Evolutionary conservation across 23 tunicate species (phyloP).

Genomic region (Phallusia fumigata): DNA sequence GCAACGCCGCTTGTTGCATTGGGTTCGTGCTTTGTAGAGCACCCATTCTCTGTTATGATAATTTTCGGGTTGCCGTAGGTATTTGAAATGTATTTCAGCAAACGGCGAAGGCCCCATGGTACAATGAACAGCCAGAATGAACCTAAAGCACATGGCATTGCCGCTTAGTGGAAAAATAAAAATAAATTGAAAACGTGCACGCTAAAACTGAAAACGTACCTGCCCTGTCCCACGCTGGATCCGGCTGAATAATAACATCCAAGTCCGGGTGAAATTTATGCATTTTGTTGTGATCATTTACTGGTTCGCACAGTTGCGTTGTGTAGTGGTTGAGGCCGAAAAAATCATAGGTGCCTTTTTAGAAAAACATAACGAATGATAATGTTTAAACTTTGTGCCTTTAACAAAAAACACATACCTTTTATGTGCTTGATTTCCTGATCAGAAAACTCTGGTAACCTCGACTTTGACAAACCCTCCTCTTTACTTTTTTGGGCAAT

Average conservation of each 20-base stretch:
- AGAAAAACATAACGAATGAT: background rate
- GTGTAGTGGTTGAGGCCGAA: slow-evolving; percentile 93
- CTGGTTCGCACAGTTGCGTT: slow-evolving; percentile 40
- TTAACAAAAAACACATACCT: slow-evolving; percentile 23
- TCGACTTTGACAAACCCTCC: slow-evolving; percentile 47
- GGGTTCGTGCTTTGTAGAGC: slow-evolving; percentile 71
- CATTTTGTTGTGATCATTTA: slow-evolving; percentile 35
- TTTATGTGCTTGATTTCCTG: slow-evolving; percentile 73
- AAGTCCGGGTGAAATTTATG: slow-evolving; percentile 68
- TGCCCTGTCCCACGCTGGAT: slow-evolving; percentile 81
- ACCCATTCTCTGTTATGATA: slow-evolving; percentile 89
- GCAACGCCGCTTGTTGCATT: slow-evolving; percentile 39
- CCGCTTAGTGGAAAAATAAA: background rate
- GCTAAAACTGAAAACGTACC: slow-evolving; percentile 16
- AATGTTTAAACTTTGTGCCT: background rate
- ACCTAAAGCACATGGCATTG: slow-evolving; percentile 23
- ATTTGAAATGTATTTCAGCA: slow-evolving; percentile 57
- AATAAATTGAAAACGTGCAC: too few relatives aligned
- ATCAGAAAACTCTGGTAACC: slow-evolving; percentile 72
- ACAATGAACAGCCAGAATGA: slow-evolving; percentile 79
- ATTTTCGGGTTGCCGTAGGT: slow-evolving; percentile 61
- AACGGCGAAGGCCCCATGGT: slow-evolving; percentile 79
- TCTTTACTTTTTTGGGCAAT: slow-evolving; percentile 37
- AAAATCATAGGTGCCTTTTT: slow-evolving; percentile 82
- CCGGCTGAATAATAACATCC: slow-evolving; percentile 35